Percentiles rank a stretch among this genome's conserved stretches.
Evolutionary conservation across 2,888 invertebrate species (phyloP).

Genomic region (Lissonota sp.): DNA sequence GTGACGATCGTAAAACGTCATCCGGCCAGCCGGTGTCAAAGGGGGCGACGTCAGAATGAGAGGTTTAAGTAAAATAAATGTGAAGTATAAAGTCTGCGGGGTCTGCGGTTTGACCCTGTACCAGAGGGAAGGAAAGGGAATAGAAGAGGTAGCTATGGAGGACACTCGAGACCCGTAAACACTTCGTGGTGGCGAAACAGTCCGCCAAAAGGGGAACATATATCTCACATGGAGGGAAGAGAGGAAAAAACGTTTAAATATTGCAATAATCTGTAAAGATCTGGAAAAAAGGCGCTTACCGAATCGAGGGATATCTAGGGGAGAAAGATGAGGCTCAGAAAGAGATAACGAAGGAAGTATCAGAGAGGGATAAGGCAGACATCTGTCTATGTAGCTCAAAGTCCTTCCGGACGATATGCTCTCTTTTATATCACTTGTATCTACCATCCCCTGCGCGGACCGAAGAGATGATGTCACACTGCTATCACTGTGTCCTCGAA

Average conservation of each 20-base stretch:
- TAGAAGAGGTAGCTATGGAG: constrained; percentile 16
- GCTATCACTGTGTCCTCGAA: not conserved
- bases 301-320: constrained; percentile 33
- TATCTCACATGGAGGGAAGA: constrained; percentile 26
- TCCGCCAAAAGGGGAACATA: constrained; percentile 1
- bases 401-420: constrained; percentile 7
- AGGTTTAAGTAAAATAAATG: constrained; percentile 76
- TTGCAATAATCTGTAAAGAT: constrained; percentile 8
- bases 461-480: not conserved
- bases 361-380: constrained; percentile 19
- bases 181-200: constrained; percentile 9
- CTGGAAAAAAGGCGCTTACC: not conserved
- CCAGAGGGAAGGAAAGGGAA: constrained; percentile 24
- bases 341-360: constrained; percentile 13
- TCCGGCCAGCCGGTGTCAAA: constrained; percentile 62
- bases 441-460: not conserved
- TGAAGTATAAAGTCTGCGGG: constrained; percentile 77
- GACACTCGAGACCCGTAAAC: constrained; percentile 57
- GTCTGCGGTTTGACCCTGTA: constrained; percentile 60
- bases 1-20: constrained; percentile 64
- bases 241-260: constrained; percentile 32
- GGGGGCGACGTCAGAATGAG: constrained; percentile 9
- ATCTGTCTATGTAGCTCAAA: constrained; percentile 15
- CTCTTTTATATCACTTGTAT: not conserved
- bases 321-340: constrained; percentile 14